phyloP scores from a whole-genome alignment of 1,140 invertebrate species.

The Macrobrachium rosenbergii region DNA sequence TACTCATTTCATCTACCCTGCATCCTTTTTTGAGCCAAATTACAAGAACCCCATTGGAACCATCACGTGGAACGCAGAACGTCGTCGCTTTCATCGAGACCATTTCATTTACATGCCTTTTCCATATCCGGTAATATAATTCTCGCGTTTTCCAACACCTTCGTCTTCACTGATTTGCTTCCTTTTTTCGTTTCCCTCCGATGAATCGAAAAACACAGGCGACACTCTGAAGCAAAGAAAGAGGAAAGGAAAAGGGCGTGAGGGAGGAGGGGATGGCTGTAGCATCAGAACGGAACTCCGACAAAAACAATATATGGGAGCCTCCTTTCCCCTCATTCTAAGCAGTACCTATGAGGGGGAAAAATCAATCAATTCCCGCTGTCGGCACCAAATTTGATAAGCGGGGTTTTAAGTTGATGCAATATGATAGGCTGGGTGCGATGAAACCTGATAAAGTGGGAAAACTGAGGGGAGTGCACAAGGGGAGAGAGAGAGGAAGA shows the following conservation, averaged over 20 bases:
- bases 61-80: too few species aligned
- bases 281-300: neutral
- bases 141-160: too few species aligned
- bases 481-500: neutral
- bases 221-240: neutral
- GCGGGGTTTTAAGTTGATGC: slow-evolving; percentile 43
- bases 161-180: too few species aligned
- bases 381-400: slow-evolving; percentile 48
- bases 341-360: neutral
- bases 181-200: neutral
- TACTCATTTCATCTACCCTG: too few species aligned
- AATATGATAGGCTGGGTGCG: slow-evolving; percentile 41
- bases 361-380: slow-evolving; percentile 51
- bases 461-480: slow-evolving; percentile 36
- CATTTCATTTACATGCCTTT: too few species aligned
- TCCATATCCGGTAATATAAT: neutral
- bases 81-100: too few species aligned
- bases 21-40: too few species aligned
- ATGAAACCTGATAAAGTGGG: slow-evolving; percentile 55
- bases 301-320: too few species aligned
- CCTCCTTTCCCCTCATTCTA: neutral
- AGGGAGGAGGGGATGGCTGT: neutral
- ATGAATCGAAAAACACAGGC: neutral
- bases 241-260: neutral
- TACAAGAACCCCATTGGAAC: too few species aligned